These are phyloP conservation scores for Drosophila yakuba DNA, from an alignment of 1,140 invertebrate species.

Conservation along the genomic window DNA sequence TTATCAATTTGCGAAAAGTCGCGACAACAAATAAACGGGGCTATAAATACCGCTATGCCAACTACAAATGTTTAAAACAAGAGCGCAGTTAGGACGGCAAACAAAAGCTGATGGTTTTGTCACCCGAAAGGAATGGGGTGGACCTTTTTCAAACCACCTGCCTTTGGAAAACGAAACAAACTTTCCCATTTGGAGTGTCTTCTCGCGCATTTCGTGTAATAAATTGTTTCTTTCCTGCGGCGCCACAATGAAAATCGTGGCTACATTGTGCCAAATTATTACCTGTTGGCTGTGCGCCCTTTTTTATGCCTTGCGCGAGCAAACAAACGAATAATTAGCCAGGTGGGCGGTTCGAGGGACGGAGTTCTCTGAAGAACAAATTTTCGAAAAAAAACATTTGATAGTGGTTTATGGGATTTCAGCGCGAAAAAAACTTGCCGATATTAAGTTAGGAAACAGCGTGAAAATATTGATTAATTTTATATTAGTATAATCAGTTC, in stretches of 20 bases:
- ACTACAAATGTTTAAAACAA: slow-evolving; percentile 20
- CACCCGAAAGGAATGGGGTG: slow-evolving; percentile 8
- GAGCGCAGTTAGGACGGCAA: slow-evolving; percentile 16
- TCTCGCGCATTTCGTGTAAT: slow-evolving; percentile 73
- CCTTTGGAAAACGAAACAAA: slow-evolving; percentile 3
- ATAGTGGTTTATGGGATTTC: background rate
- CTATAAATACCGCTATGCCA: slow-evolving; percentile 66
- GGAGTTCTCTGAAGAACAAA: background rate
- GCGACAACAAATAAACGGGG: slow-evolving; percentile 47
- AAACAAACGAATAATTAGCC: slow-evolving; percentile 42
- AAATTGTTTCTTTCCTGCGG: slow-evolving; percentile 63
- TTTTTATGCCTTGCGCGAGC: slow-evolving; percentile 38
- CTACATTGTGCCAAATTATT: slow-evolving; percentile 69
- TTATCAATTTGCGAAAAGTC: slow-evolving; percentile 71
- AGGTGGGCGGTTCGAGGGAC: slow-evolving; percentile 1
- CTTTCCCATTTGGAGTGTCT: slow-evolving; percentile 54
- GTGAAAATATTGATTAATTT: too few species aligned
- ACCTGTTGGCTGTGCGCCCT: slow-evolving; percentile 64
- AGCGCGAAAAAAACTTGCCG: too few species aligned
- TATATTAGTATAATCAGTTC: too few species aligned
- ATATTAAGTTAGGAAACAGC: too few species aligned
- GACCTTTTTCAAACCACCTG: background rate
- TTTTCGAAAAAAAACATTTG: too few species aligned
- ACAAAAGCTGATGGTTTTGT: slow-evolving; percentile 35
- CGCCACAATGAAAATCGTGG: slow-evolving; percentile 55